Evolutionary conservation across 2,113 vertebrate species (phyloP).

Genomic region (Paracanthobrama guichenoti): DNA sequence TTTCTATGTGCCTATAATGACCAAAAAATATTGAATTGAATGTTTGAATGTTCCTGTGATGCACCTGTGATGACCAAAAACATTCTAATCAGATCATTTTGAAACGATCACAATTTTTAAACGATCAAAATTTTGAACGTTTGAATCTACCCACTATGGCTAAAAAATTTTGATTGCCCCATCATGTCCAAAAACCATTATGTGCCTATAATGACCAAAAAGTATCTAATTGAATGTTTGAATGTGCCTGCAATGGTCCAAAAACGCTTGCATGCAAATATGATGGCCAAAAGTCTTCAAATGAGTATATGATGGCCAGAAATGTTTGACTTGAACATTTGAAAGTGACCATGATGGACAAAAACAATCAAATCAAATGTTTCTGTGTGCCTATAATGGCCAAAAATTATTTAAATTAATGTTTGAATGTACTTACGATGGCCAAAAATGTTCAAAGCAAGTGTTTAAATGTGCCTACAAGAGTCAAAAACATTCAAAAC

Average conservation of each 20-base stretch:
- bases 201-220: too few species aligned
- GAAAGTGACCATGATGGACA: neutral
- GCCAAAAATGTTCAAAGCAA: neutral
- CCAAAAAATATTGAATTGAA: neutral
- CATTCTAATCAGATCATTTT: neutral
- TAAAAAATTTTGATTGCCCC: too few species aligned
- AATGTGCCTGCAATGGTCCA: too few species aligned
- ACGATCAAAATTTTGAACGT: too few species aligned
- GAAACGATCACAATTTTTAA: too few species aligned
- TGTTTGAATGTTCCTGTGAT: neutral
- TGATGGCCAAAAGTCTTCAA: too few species aligned
- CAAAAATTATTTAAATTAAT: neutral
- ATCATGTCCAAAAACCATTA: too few species aligned
- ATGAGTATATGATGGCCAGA: too few species aligned
- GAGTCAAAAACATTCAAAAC: neutral
- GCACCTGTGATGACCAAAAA: neutral
- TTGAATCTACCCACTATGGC: too few species aligned
- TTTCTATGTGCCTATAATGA: neutral
- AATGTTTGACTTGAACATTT: too few species aligned
- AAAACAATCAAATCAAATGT: neutral
- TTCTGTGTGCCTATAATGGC: neutral
- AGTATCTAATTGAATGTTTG: too few species aligned
- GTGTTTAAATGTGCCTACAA: neutral
- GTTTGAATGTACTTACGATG: neutral
- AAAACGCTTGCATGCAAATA: too few species aligned